Evolutionary conservation across 2,797 vertebrate species (phyloP).

Genomic region (Lacerta agilis): DNA sequence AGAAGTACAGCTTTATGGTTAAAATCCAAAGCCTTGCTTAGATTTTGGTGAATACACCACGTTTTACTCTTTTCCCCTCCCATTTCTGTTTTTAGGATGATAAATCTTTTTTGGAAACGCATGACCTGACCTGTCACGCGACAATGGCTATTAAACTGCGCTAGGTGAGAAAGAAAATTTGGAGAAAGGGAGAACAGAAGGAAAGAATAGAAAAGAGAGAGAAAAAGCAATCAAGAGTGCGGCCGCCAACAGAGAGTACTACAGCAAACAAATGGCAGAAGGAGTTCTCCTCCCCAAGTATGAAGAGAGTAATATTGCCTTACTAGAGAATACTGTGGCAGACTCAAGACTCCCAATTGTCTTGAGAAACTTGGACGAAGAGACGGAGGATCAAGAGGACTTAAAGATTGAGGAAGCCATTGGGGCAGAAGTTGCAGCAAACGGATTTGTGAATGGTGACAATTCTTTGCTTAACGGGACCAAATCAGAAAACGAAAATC

Average conservation of each 20-base stretch:
- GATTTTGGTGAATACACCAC: neutral
- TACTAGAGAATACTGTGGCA: slow-evolving; percentile 85
- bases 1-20: neutral
- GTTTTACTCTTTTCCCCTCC: neutral
- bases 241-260: slow-evolving; percentile 82
- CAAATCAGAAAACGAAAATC: slow-evolving; percentile 70
- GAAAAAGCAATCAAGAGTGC: slow-evolving; percentile 85
- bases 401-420: slow-evolving; percentile 76
- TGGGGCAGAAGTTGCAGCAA: slow-evolving; percentile 71
- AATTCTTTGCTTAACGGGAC: slow-evolving; percentile 80
- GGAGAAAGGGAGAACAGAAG: too few relatives aligned
- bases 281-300: slow-evolving; percentile 84
- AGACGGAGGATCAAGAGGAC: slow-evolving; percentile 76
- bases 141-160: slow-evolving; percentile 89
- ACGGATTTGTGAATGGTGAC: slow-evolving; percentile 84
- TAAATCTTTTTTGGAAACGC: slow-evolving; percentile 83
- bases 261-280: slow-evolving; percentile 84
- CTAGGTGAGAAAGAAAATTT: slow-evolving; percentile 94
- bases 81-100: slow-evolving; percentile 83
- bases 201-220: too few relatives aligned
- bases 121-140: slow-evolving; percentile 83
- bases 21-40: neutral
- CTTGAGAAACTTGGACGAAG: slow-evolving; percentile 86
- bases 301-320: slow-evolving; percentile 88
- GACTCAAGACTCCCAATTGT: slow-evolving; percentile 90